Evolutionary conservation across 2,113 vertebrate species (phyloP), one percentile per base, ranked within the genome.

Genomic region (Thomomys bottae): DNA sequence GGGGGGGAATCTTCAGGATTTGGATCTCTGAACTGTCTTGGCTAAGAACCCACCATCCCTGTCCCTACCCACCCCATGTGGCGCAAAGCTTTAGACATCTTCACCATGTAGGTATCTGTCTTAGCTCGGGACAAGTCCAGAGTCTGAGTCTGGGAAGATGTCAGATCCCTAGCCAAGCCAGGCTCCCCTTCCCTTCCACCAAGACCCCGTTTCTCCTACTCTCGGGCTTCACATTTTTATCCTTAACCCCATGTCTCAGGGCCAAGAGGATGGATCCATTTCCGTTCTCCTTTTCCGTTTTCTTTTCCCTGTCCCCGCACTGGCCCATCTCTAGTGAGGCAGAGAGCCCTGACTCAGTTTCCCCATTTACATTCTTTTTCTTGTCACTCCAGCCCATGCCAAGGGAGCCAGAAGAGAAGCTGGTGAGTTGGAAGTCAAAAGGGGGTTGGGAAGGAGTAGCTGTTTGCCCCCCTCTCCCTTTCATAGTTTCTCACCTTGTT

Each of bases 261-360:
- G 64, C 36, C 40, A 10, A 64, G 66, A 17, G n/a, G 66, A 57
- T 40, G 86, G 54, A 73, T 76, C 64, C 36, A 61, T 49, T 45
- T 76, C 71, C n/a, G 9, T 12, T 11, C 14, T 2, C 14, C 45
- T 12, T 49, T 49, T 49, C 45, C 14, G 9, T 49, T 49, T 49
- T 49, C 45, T 49, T 49, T 49, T 54, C 49, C 18, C 18, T 54
- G 12, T 17, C 49, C 18, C 49, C 18, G 45, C 8, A 12, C 14
- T 11, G 14, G 12, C 3, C 15, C 14, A 4, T 54, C 15, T 54
- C 49, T 54, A 15, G 49, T 17, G 49, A 54, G 49, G 49, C 15
- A 40, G 49, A 94, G 38, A 34, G 42, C 38, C 77, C 77, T 84
- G 93, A 84, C 94, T 95, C 92, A 78, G 92, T 96, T 95, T 96